Base-by-base conservation (phyloP, 1,140 invertebrate genomes). In the Papilio dardanus region DNA sequence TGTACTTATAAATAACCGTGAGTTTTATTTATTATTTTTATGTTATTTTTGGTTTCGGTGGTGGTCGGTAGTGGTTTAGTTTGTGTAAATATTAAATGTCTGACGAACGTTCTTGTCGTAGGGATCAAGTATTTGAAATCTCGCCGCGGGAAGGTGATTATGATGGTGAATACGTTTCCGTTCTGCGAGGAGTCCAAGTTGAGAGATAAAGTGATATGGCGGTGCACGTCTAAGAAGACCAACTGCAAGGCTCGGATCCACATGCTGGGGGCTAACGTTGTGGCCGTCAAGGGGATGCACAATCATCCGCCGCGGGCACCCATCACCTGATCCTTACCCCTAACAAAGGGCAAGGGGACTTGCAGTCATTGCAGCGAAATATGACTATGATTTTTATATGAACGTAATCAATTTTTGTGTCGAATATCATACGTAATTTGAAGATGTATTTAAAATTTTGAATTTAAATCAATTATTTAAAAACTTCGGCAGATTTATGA, bases 141-240 rank as follows among this genome's bases (percentile, higher is more conserved):
- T 46, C 86, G 93, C 6, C 92, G 93, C 24, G 93, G 93, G 50
- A 94, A 94, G 80, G 85, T 94, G n/a, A 92, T 94, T 71, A 94
- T 94, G 93, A 90, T 94, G 87, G 93, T 94, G 79, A 94, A 94
- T 75, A 93, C 92, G 54, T 94, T 94, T 81, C 92, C 93, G 8
- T 94, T 94, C 79, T 94, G 93, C 77, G 93, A 94, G 79, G 93
- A 94, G 79, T 94, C 93, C 5, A 93, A 93, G 75, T 83, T 94
- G 79, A 82, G 91, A 76, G 92, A 93, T 76, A 94, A 94, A 77
- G 92, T 94, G 14, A 94, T 94, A 68, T 94, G 93, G 93, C 83
- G 93, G 33, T 94, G 93, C 78, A 94, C 93, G 2, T 94, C 93
- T 3, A 94, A 94, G 85, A 94, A 94, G 81, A 93, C 92, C 0